Evolutionary conservation across 2,113 vertebrate species (phyloP).

Genomic region (Rhizomys pruinosus): DNA sequence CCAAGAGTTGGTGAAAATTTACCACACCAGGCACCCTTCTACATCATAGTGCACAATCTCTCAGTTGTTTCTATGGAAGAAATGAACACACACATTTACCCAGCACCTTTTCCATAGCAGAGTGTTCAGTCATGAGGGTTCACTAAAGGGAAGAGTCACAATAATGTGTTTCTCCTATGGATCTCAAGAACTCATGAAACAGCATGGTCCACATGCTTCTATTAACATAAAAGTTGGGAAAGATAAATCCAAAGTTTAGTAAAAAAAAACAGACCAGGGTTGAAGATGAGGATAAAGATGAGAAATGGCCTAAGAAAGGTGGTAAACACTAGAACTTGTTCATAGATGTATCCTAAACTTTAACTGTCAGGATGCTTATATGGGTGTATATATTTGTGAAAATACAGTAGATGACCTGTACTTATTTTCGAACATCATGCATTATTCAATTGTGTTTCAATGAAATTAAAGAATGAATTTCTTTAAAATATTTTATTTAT

Average conservation of each 20-base stretch:
- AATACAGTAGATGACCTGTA: not conserved
- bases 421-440: not conserved
- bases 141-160: conserved; percentile 12
- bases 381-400: not conserved
- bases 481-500: not conserved
- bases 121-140: not conserved
- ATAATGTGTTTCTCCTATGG: not conserved
- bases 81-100: not conserved
- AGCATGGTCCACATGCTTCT: not conserved
- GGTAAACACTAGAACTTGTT: too few species aligned
- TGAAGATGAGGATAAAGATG: not conserved
- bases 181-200: not conserved
- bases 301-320: not conserved
- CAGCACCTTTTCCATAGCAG: conserved; percentile 16
- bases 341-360: too few species aligned
- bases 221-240: not conserved
- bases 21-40: not conserved
- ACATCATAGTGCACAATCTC: conserved; percentile 8
- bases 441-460: not conserved
- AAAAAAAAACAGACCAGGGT: not conserved
- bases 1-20: not conserved
- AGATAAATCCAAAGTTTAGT: not conserved
- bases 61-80: too few species aligned
- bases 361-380: too few species aligned
- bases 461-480: not conserved